Base-by-base conservation (phyloP, 2,113 vertebrate genomes). In the Crotalus tigris region DNA sequence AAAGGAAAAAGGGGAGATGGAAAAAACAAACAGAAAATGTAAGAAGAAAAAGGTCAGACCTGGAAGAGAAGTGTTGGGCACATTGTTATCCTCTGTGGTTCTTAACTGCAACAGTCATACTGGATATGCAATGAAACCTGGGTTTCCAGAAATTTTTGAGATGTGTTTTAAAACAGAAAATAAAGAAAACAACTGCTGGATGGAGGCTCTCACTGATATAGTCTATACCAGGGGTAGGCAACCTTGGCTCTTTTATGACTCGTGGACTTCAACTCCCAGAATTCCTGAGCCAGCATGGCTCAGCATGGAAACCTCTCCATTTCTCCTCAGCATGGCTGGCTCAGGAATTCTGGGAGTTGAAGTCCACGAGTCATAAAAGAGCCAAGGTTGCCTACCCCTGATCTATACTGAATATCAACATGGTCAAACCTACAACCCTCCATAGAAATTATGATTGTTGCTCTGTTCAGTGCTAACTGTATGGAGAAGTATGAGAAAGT, bases 11-110 rank as follows among this genome's bases (percentile, higher is more conserved):
- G 24, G 58, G 86, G 86, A 49, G 69, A 15, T 87, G n/a, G 89
- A n/a, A 44, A 51, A 33, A 92, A 61, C 11, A 92, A 64, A 89
- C 13, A 91, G 29, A 88, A 59, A 90, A 94, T 92, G 17, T 51
- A 91, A 94, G 92, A 1, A 57, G 33, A 44, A 0, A 13, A 69
- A 95, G 23, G 23, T 53, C 11, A 49, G 13, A n/a, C 24, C 75
- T 81, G 17, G 17, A 21, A 81, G 75, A 44, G 17, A 81, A 39
- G 17, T 8, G n/a, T 6, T 39, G 33, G 33, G 17, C 17, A 81
- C 3, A 1, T 81, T 44, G 33, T 39, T 81, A 9, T 23, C 17
- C 33, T 44, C 75, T 81, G 17, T 81, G 33, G 75, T 81, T 19
- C 75, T 81, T 44, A 44, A 39, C 13, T 75, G 6, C 33, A 21